Base-by-base conservation (phyloP, 2,113 vertebrate species). In the Dipodomys merriami region DNA sequence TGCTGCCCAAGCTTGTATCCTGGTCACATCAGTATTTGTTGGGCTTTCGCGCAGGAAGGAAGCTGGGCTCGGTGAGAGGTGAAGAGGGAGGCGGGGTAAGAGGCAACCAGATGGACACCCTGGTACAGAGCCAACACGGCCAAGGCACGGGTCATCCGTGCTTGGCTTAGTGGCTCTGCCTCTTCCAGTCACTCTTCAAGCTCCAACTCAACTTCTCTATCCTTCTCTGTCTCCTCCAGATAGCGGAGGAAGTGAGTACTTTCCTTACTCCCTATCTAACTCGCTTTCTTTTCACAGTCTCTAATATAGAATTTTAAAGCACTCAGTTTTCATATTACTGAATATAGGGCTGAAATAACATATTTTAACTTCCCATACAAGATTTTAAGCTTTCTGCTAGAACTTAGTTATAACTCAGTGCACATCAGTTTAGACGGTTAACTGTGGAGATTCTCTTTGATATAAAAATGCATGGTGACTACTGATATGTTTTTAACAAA, bases 171-270 rank as follows among this genome's bases (percentile, higher is more conserved):
- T 19, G 1, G 0, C 22, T 86, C 35, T 74, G 22, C 5, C 22
- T 71, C 71, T 87, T 81, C n/a, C 13, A 79, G 74, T 91, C 64
- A 84, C 74, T 82, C 27, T 87, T 89, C 65, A 83, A n/a, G 7
- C 18, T 83, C 16, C 35, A 77, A 35, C 7, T 80, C 33, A 81
- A 25, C 19, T 39, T 79, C 82, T 83, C 65, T 86, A 60, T 62
- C 12, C 27, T 39, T 79, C 83, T 86, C 65, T 86, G 49, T 53
- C 12, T 39, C 39, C 39, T 39, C n/a, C 7, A 69, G 57, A 15
- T 39, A 76, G 49, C 60, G 74, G 77, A 90, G 18, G 16, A 57
- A 53, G 4, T 78, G 68, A 57, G 5, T 71, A 39, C 35, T 91
- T 78, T 79, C 22, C 71, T 86, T 89, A 81, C 33, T 49, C 19